These are phyloP conservation scores for Calidris pygmaea DNA, from an alignment of 2,113 vertebrate species.

Conservation along the genomic window DNA sequence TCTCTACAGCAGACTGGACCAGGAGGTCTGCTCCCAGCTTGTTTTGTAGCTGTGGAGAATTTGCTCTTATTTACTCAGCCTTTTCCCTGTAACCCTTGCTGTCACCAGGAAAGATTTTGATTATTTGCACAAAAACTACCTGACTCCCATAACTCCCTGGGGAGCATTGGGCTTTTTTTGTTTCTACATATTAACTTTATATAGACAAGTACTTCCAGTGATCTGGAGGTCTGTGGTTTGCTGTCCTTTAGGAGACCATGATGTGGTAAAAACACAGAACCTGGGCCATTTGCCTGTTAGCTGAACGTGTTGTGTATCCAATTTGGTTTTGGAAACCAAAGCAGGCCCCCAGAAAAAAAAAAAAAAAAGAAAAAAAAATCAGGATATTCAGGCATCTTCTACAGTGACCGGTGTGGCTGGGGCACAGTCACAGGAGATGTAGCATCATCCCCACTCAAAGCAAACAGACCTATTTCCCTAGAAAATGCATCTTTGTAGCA, in stretches of 20 bases:
- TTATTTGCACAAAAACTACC: neutral
- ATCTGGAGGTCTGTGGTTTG: neutral
- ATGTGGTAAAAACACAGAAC: neutral
- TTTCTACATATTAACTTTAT: neutral
- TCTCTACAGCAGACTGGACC: neutral
- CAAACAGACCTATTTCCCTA: neutral
- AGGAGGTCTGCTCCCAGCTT: fast-evolving
- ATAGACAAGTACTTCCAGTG: neutral
- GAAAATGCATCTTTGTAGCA: neutral
- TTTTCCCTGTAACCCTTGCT: neutral
- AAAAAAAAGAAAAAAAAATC: neutral
- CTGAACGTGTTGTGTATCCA: neutral
- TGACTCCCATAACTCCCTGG: neutral
- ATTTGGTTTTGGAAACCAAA: neutral
- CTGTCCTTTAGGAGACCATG: neutral
- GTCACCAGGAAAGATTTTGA: neutral
- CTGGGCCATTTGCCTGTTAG: neutral
- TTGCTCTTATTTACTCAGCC: neutral
- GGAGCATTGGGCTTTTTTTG: fast-evolving
- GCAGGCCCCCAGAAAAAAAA: neutral
- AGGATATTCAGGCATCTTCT: neutral
- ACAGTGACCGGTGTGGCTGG: neutral
- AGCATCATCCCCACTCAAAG: neutral
- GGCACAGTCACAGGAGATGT: neutral
- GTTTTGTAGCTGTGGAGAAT: neutral